Conservation (phyloP, 2,113 vertebrate genomes). For the Oncorhynchus masou region DNA sequence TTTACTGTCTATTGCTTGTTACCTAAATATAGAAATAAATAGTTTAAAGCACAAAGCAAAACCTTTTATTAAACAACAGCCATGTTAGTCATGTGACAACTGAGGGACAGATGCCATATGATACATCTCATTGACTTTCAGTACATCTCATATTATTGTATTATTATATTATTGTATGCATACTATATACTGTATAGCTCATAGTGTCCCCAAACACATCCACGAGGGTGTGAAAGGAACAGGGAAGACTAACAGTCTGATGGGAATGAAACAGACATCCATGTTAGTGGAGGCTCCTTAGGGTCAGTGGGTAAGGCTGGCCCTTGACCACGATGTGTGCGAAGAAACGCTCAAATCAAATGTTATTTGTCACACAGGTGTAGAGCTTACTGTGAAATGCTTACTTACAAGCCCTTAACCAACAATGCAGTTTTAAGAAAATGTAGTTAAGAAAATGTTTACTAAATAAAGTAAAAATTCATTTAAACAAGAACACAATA, state of each 20-base stretch:
- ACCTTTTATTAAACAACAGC: conserved; percentile 19
- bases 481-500: no score
- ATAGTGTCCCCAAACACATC: conserved; percentile 15
- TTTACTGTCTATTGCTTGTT: conserved; percentile 27
- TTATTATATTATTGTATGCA: no score
- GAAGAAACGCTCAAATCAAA: neutral
- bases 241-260: conserved; percentile 36
- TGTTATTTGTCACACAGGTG: no score
- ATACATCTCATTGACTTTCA: conserved; percentile 27
- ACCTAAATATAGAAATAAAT: conserved; percentile 39
- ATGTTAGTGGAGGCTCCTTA: neutral
- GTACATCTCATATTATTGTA: neutral
- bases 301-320: neutral
- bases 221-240: conserved; percentile 1
- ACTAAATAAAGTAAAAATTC: no score
- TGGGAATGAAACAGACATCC: conserved; percentile 31
- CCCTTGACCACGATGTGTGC: neutral
- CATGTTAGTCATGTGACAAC: neutral
- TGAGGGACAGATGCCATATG: no score
- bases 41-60: conserved; percentile 15
- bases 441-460: no score
- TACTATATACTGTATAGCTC: no score
- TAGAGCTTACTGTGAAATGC: no score
- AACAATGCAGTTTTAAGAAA: no score
- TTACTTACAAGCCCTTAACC: no score